Percentiles rank a stretch among this genome's conserved stretches.
phyloP scores from a whole-genome alignment of 1,140 invertebrate species.

The Aphis craccivora region DNA sequence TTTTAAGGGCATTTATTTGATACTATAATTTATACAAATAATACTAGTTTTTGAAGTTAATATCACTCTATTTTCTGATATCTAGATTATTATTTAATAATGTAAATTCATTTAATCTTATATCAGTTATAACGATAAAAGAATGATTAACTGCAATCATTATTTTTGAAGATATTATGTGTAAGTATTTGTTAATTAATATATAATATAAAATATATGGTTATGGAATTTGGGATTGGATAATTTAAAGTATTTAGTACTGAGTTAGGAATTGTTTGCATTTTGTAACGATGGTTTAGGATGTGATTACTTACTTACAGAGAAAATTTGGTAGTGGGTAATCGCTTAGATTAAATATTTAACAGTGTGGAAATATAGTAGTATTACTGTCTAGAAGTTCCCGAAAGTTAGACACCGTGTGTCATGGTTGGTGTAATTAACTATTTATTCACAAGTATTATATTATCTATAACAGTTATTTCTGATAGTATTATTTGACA shows the following conservation, averaged over 20 bases:
- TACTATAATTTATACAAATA: not conserved
- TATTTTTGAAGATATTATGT: not conserved
- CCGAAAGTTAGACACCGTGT: not conserved
- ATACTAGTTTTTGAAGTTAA: not conserved
- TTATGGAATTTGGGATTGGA: not conserved
- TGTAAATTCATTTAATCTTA: not conserved
- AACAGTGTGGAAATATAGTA: not conserved
- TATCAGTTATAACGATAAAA: not conserved
- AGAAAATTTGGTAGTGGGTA: not conserved
- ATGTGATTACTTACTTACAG: not conserved
- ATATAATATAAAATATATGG: not conserved
- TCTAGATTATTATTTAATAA: not conserved
- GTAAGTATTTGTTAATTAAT: not conserved
- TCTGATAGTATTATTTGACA: not conserved
- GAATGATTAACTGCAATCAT: not conserved
- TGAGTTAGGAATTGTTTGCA: not conserved
- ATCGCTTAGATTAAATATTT: not conserved
- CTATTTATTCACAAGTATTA: not conserved
- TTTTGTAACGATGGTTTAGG: not conserved
- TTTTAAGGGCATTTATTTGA: not conserved
- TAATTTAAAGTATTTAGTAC: not conserved
- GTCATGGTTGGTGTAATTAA: not conserved
- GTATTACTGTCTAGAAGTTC: not conserved
- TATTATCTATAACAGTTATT: not conserved
- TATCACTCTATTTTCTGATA: not conserved